These are phyloP conservation scores for Piliocolobus tephrosceles DNA, from an alignment of 2,113 vertebrate genomes.

Conservation along the genomic window DNA sequence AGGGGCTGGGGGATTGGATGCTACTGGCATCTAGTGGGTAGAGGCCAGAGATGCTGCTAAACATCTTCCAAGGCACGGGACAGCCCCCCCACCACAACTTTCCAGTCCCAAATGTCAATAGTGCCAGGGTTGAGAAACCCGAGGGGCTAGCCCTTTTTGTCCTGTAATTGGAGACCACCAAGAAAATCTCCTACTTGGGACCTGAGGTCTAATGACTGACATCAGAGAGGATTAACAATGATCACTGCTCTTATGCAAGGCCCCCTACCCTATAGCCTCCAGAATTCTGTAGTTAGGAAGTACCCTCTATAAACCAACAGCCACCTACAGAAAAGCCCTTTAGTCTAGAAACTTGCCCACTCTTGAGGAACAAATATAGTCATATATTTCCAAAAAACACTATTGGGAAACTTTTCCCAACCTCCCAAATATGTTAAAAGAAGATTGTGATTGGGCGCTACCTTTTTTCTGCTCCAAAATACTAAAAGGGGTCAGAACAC, in stretches of 20 bases:
- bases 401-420: background rate
- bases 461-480: background rate
- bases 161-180: background rate
- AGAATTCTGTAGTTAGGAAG: background rate
- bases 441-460: background rate
- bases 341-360: background rate
- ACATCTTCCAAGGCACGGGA: background rate
- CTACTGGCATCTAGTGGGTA: background rate
- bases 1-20: background rate
- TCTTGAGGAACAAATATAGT: background rate
- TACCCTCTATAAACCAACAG: fast-evolving
- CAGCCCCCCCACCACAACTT: no score
- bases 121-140: background rate
- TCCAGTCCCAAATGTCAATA: background rate
- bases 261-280: fast-evolving
- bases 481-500: background rate
- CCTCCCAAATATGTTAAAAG: background rate
- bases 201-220: background rate
- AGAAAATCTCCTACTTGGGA: background rate
- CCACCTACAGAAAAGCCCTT: background rate
- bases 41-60: no score
- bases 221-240: fast-evolving
- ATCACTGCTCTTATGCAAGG: fast-evolving
- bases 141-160: fast-evolving
- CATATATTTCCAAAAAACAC: background rate